Conservation (phyloP, 92 coral and sea anemone species). For the Chrysogorgia sp. region DNA sequence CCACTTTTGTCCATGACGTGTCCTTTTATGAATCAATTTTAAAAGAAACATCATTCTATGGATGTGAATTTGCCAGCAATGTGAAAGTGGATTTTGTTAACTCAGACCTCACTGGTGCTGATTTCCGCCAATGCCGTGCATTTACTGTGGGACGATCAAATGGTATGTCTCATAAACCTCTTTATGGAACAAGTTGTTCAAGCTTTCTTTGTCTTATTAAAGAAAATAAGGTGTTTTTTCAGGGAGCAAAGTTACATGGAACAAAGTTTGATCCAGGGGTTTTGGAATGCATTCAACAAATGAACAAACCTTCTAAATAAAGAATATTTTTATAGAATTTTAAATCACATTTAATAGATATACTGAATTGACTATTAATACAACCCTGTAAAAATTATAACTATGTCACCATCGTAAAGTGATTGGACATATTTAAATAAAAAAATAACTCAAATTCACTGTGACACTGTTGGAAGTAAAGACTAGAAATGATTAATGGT, state of each 20-base stretch:
- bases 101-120: conserved; percentile 92
- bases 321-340: neutral
- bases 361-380: too few species aligned
- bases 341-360: too few species aligned
- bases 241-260: conserved; percentile 85
- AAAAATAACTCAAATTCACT: too few species aligned
- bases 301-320: neutral
- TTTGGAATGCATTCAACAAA: conserved; percentile 69
- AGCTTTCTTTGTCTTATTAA: conserved; percentile 88
- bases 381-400: too few species aligned
- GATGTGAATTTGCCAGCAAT: conserved; percentile 98
- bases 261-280: conserved; percentile 90
- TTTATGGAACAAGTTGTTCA: conserved; percentile 97
- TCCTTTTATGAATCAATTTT: conserved; percentile 73
- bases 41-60: conserved; percentile 86
- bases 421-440: too few species aligned
- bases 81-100: conserved; percentile 85
- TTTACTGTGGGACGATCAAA: conserved; percentile 85
- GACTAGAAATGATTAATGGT: too few species aligned
- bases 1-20: conserved; percentile 95
- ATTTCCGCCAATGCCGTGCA: conserved; percentile 96
- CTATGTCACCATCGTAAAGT: too few species aligned
- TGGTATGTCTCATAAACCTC: conserved; percentile 70
- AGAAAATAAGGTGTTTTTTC: conserved; percentile 81
- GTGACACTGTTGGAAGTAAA: too few species aligned